These are phyloP conservation scores for Montipora capricornis DNA, from an alignment of 64 coral and sea anemone genomes.

Conservation along the genomic window DNA sequence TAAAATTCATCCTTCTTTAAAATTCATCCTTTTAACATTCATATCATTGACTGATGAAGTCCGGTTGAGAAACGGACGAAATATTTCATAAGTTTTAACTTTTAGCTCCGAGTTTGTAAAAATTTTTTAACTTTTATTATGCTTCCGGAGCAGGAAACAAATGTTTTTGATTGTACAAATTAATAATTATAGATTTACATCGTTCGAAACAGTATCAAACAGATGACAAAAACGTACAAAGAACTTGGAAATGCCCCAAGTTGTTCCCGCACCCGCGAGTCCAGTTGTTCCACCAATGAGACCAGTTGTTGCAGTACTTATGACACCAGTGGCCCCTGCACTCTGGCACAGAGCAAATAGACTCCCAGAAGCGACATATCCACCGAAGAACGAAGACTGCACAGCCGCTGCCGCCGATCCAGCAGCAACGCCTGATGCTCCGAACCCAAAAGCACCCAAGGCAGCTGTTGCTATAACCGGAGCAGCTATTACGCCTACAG, in stretches of 20 bases:
- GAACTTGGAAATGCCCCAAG: background rate
- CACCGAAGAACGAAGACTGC: background rate
- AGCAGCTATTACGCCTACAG: background rate
- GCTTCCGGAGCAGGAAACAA: too few species aligned
- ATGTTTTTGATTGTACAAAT: too few species aligned
- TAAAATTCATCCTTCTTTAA: too few species aligned
- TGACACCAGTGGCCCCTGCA: background rate
- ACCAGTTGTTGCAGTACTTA: background rate
- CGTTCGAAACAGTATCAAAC: background rate
- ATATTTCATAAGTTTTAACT: too few species aligned
- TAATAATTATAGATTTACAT: too few species aligned
- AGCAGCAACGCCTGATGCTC: background rate
- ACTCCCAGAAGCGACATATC: background rate
- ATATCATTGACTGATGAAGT: too few species aligned
- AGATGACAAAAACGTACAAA: background rate
- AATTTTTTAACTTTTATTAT: too few species aligned
- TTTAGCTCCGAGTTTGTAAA: too few species aligned
- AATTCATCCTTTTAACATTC: too few species aligned
- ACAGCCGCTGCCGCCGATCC: background rate
- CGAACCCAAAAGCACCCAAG: background rate
- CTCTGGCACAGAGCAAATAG: background rate
- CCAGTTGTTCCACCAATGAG: background rate
- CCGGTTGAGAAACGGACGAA: too few species aligned
- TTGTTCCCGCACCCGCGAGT: background rate
- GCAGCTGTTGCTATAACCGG: background rate